phyloP scores from a whole-genome alignment of 2,113 vertebrate species.

The Limanda limanda region DNA sequence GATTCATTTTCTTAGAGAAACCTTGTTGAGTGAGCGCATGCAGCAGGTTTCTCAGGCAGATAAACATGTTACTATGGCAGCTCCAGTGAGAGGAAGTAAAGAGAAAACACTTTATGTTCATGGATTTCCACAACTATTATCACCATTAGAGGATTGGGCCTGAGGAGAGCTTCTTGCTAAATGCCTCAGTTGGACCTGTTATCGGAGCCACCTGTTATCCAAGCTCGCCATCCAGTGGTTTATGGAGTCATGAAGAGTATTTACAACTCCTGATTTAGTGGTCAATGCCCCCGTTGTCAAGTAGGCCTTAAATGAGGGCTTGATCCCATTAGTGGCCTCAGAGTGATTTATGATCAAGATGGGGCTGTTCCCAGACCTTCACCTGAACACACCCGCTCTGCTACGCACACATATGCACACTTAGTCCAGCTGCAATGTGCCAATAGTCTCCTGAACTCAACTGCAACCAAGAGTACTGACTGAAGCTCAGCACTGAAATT shows the following conservation, averaged over 20 bases:
- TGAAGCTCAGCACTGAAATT: constrained; percentile 3
- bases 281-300: constrained; percentile 52
- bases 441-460: constrained; percentile 7
- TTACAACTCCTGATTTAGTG: constrained; percentile 70
- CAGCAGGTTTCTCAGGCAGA: constrained; percentile 55
- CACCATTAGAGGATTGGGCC: not conserved
- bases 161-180: not conserved
- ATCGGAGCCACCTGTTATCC: constrained; percentile 34
- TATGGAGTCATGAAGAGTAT: constrained; percentile 59
- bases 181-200: constrained; percentile 20
- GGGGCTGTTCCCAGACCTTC: constrained; percentile 22
- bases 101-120: not conserved
- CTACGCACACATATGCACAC: not conserved
- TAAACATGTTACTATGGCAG: constrained; percentile 21
- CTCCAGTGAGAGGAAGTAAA: constrained; percentile 71
- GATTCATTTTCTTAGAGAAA: constrained; percentile 47
- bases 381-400: constrained; percentile 14
- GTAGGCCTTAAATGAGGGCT: constrained; percentile 61
- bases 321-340: constrained; percentile 67
- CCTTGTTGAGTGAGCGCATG: constrained; percentile 48
- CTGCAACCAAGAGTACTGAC: not conserved
- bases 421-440: constrained; percentile 28
- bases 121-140: not conserved
- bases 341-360: constrained; percentile 56
- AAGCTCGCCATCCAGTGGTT: constrained; percentile 19